Base-by-base conservation (phyloP, 2,888 invertebrate genomes). In the Cylindroiulus punctatus region DNA sequence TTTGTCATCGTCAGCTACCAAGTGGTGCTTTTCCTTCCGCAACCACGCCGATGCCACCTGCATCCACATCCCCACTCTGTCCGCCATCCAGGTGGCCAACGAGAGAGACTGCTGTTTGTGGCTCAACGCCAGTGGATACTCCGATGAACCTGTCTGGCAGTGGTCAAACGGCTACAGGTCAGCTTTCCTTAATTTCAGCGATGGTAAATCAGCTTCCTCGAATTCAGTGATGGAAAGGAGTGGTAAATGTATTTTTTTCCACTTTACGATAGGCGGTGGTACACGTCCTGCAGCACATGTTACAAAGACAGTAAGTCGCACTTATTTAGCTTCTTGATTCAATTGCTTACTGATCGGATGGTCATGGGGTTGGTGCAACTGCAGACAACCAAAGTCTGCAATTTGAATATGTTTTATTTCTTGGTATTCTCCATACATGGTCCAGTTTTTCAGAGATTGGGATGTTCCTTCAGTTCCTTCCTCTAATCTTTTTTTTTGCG, bases 1-100 rank as follows among this genome's bases (percentile, higher is more conserved):
- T 57, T 57, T 10, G n/a, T 22, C 22, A 7, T 42, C 5, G 22
- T 57, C 22, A 57, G 57, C 57, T 47, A 85, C 26, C 30, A 57
- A 65, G 32, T 85, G 85, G 85, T 85, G 85, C 40, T 85, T 85
- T 17, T 52, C 57, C 3, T 85, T 57, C 85, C 85, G 85, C 32
- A 85, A 85, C 57, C 12, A 47, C 19, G 86, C 42, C n/a, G 81
- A 86, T 17, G 14, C 32, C 81, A 30, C 30, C 10, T 86, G 86
- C 86, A 22, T 81, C 81, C 86, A 82, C 86, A 19, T 44, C 17
- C 44, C 86, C 14, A 17, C 14, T 17, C 4, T 26, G 22, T 86
- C 81, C 32, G 42, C 81, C 22, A 47, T 42, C 32, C 10, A 22
- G 14, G 81, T 36, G 36, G 81, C 42, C 81, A 86, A 36, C 12